Evolutionary conservation across 2,797 vertebrate species (phyloP).

Genomic region (Falco naumanni): DNA sequence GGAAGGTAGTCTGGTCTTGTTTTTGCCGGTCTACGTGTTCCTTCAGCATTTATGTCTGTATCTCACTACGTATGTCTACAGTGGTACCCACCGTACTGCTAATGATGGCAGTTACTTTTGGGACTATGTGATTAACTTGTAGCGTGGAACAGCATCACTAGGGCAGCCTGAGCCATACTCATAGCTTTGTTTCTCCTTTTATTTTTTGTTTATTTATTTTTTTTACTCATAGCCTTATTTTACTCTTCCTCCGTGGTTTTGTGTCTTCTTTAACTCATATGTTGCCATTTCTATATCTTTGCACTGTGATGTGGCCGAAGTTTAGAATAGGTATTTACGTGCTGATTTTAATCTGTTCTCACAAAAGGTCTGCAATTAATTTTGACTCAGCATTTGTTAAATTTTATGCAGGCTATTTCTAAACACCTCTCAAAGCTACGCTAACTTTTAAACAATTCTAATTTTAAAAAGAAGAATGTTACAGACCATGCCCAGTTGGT

Average conservation of each 20-base stretch:
- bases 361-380: not conserved
- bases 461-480: not conserved
- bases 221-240: not conserved
- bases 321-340: not conserved
- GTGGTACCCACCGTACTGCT: not conserved
- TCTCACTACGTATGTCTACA: not conserved
- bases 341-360: not conserved
- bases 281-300: not conserved
- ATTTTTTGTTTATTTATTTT: too few species aligned
- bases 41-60: not conserved
- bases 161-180: not conserved
- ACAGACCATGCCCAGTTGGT: not conserved
- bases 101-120: not conserved
- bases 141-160: not conserved
- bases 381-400: not conserved
- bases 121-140: not conserved
- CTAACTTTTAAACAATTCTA: not conserved
- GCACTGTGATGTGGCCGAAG: not conserved
- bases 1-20: not conserved
- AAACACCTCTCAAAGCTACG: not conserved
- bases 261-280: not conserved
- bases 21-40: not conserved
- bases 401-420: not conserved
- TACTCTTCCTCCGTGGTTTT: not conserved
- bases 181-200: not conserved